A percentile compares a stretch with the other conserved stretches of the same genome.
Evolutionary conservation across 2,113 vertebrate genomes (phyloP).

Genomic region (Asarcornis scutulata): DNA sequence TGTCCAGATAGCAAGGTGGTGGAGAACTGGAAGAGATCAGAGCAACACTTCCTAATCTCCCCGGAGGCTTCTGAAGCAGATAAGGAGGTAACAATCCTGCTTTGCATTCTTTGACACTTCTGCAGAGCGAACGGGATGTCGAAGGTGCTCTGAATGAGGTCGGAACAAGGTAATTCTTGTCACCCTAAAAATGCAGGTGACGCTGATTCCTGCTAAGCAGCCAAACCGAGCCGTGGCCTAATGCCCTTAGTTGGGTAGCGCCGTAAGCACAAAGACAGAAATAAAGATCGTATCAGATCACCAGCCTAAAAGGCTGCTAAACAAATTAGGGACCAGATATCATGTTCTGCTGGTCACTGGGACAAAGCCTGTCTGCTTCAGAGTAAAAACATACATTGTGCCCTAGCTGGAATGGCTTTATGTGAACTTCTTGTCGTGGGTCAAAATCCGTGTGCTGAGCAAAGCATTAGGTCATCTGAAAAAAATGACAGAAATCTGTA

Average conservation of each 20-base stretch:
- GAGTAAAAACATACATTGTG: background rate
- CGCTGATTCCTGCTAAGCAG: background rate
- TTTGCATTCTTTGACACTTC: conserved; percentile 40
- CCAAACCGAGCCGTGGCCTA: background rate
- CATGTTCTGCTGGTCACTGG: background rate
- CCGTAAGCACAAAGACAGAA: conserved; percentile 9
- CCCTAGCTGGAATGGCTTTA: background rate
- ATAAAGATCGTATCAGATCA: conserved; percentile 25
- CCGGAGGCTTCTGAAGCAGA: conserved; percentile 30
- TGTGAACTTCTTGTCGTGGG: background rate
- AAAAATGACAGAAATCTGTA: background rate
- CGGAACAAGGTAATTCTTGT: background rate
- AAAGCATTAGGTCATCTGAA: background rate
- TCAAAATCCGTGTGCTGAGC: background rate
- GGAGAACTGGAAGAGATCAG: conserved; percentile 37
- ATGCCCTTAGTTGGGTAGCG: background rate
- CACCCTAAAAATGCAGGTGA: conserved; percentile 24
- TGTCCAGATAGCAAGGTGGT: conserved; percentile 48
- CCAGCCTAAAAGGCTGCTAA: conserved; percentile 28
- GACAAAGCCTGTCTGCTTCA: conserved; percentile 18
- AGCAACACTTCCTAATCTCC: conserved; percentile 55
- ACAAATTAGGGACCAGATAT: conserved; percentile 32
- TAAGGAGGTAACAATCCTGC: conserved; percentile 22
- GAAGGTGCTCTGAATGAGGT: background rate
- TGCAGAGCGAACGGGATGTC: background rate